These are phyloP conservation scores for Mesocentrotus franciscanus DNA, from an alignment of 53 echinoderm and acorn worm genomes.

Conservation along the genomic window DNA sequence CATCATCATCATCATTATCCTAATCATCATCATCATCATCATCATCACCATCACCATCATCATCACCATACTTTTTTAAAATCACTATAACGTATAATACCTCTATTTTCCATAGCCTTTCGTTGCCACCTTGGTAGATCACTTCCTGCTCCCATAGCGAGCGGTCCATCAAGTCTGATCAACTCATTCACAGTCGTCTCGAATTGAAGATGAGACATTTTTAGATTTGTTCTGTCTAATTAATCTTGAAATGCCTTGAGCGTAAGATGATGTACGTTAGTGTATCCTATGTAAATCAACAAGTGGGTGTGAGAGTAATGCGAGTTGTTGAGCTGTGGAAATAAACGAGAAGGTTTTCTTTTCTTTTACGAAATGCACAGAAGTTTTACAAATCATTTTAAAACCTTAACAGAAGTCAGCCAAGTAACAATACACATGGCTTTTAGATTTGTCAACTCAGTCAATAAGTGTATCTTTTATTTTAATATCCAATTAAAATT, in stretches of 20 bases:
- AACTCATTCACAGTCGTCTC: constrained; percentile 78
- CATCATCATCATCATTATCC: neutral
- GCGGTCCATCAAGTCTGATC: constrained; percentile 77
- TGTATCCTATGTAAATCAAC: too few species aligned
- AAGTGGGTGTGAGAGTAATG: neutral
- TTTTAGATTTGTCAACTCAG: too few species aligned
- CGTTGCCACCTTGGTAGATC: constrained; percentile 90
- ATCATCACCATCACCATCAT: neutral
- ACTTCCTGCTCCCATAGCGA: constrained; percentile 52
- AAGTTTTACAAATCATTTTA: neutral
- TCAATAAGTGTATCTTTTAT: too few species aligned
- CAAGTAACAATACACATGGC: too few species aligned
- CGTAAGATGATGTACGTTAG: too few species aligned
- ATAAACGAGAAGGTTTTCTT: neutral
- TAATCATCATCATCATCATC: neutral
- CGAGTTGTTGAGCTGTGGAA: neutral
- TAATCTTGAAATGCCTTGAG: neutral
- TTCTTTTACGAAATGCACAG: too few species aligned
- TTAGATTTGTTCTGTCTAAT: neutral
- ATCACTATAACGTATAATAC: neutral
- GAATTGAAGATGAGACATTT: constrained; percentile 84
- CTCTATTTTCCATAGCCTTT: constrained; percentile 74
- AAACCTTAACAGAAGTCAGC: too few species aligned
- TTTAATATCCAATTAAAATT: too few species aligned
- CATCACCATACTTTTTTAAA: neutral